Base-by-base conservation (phyloP, 2,797 vertebrate species). In the Forpus xanthops region DNA sequence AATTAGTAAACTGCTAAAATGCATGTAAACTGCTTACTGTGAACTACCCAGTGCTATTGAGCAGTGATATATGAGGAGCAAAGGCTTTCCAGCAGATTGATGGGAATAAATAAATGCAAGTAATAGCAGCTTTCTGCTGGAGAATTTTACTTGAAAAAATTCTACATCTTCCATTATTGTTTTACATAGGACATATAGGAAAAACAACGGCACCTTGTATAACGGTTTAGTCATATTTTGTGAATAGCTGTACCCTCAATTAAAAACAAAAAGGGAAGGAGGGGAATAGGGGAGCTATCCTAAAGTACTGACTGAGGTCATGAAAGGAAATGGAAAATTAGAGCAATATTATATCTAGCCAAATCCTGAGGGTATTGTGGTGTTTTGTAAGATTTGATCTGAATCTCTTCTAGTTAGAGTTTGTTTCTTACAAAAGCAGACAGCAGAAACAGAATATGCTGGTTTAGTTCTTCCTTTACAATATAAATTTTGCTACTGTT, bases 331-430 rank as follows among this genome's bases (percentile, higher is more conserved):
- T 64, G 15, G 61, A 45, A 87, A 91, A 91, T 89, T 10, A 50
- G 42, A 42, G n/a, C n/a, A 78, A 72, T 96, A 94, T 68, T 72
- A 6, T 87, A 91, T 75, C 77, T 62, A 64, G 33, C 37, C 17
- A 82, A 90, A 87, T 91, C 53, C 81, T 66, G 39, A 65, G 68
- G 41, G 25, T 64, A 25, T 58, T 42, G 9, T 85, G 42, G 10
- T 85, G 11, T 37, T 71, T 66, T 76, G 7, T 15, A 31, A 93
- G 71, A 79, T 97, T 97, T 96, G 93, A 75, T 79, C 90, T 97
- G 93, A 95, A 96, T 97, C 94, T 96, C 89, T 97, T 97, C 87
- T 97, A 39, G 81, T 82, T 96, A 94, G 93, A 95, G 64, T 96
- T 95, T 93, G 33, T 64, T 73, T 94, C 71, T 94, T 73, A 42